A percentile compares a stretch with the other conserved stretches of the same genome.
These are phyloP conservation scores for Mystacornis crossleyi DNA, from an alignment of 2,113 vertebrate species.

Conservation along the genomic window DNA sequence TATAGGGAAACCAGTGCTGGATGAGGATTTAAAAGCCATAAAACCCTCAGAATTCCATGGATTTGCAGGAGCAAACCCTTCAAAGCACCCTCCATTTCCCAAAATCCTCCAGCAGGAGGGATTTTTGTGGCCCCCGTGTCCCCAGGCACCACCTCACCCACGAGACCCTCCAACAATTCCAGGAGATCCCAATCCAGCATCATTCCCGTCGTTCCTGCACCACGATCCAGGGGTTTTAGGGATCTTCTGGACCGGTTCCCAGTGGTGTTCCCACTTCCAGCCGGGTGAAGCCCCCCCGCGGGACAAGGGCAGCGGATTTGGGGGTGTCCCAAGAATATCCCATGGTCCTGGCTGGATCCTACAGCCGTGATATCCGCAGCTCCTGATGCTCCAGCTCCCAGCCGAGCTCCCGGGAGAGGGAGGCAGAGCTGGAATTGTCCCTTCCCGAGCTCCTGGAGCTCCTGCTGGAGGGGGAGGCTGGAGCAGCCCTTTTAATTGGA, in stretches of 20 bases:
- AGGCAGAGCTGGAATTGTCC: background rate
- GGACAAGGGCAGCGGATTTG: background rate
- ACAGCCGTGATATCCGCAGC: accelerated
- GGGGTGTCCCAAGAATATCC: background rate
- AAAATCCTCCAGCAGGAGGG: background rate
- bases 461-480: background rate
- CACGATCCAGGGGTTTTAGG: background rate
- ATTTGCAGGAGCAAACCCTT: background rate
- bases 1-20: accelerated
- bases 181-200: too few species aligned
- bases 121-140: background rate
- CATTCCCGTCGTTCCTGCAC: accelerated
- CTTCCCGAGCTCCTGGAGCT: background rate
- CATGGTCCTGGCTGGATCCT: background rate
- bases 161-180: background rate
- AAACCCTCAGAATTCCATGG: too few species aligned
- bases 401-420: background rate
- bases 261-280: background rate
- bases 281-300: background rate
- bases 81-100: too few species aligned
- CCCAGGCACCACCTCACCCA: background rate
- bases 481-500: background rate
- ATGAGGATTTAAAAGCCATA: background rate
- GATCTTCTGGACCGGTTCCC: background rate
- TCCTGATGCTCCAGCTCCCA: background rate